A percentile compares a stretch with the other conserved stretches of the same genome.
These are phyloP conservation scores for Nezara viridula DNA, from an alignment of 2,888 invertebrate genomes.

Conservation along the genomic window DNA sequence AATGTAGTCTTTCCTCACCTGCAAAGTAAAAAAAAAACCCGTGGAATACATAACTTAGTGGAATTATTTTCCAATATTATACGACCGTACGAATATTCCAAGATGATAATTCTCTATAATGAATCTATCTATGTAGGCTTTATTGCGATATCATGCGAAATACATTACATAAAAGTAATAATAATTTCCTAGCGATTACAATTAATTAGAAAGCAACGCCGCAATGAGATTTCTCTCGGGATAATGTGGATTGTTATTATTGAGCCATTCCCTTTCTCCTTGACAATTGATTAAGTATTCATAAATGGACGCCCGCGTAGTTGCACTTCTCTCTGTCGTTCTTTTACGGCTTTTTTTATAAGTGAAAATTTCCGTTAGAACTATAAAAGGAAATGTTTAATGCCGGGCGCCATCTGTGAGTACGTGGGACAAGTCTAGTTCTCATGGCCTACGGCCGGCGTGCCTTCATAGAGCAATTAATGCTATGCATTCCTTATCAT, in stretches of 20 bases:
- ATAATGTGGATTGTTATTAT: background rate
- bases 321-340: background rate
- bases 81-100: too few species aligned
- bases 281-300: slow-evolving; percentile 13
- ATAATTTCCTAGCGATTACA: background rate
- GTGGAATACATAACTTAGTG: too few species aligned
- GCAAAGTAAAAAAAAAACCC: too few species aligned
- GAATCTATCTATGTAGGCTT: too few species aligned
- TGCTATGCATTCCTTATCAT: background rate
- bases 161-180: background rate
- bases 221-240: background rate
- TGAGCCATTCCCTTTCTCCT: slow-evolving; percentile 14
- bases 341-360: background rate
- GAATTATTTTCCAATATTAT: too few species aligned
- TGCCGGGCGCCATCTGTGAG: background rate
- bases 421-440: slow-evolving; percentile 33
- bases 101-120: too few species aligned
- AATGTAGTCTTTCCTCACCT: too few species aligned
- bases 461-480: background rate
- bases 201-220: background rate
- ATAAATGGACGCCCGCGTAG: slow-evolving; percentile 10
- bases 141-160: background rate
- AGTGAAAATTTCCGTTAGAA: background rate
- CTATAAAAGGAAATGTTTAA: background rate
- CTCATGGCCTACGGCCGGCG: background rate